phyloP scores from a whole-genome alignment of 1,140 invertebrate species.

The Lethocerus indicus region DNA sequence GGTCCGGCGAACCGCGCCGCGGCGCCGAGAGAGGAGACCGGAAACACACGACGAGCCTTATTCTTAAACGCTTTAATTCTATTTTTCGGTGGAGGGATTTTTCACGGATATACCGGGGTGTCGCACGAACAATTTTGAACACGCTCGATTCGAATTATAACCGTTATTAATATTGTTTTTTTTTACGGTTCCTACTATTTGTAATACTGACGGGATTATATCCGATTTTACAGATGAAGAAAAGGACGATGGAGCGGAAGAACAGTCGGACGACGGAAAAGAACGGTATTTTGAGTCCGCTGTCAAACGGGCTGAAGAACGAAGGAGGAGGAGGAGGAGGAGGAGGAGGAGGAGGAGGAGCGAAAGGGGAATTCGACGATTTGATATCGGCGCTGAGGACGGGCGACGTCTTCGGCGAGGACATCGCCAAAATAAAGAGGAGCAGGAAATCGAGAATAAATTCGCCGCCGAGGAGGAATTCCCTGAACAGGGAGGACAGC shows the following conservation, averaged over 20 bases:
- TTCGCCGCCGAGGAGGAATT: slow-evolving; percentile 39
- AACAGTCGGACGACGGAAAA: slow-evolving; percentile 36
- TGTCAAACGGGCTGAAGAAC: slow-evolving; percentile 28
- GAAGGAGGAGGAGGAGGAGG: slow-evolving; percentile 38
- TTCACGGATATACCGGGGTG: no score
- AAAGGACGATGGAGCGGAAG: slow-evolving; percentile 72
- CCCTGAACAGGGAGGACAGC: slow-evolving; percentile 45
- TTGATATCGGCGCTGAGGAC: slow-evolving; percentile 88
- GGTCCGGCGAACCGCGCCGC: no score
- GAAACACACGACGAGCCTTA: no score
- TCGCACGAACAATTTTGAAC: no score
- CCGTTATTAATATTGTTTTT: background rate
- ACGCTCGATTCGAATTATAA: no score
- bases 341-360: slow-evolving; percentile 36
- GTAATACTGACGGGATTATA: no score
- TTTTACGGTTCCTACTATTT: background rate
- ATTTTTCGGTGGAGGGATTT: no score
- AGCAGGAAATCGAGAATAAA: slow-evolving; percentile 46
- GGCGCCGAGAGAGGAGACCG: no score
- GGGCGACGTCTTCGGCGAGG: slow-evolving; percentile 93
- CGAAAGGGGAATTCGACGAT: slow-evolving; percentile 90
- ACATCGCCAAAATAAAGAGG: slow-evolving; percentile 81
- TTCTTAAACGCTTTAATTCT: no score
- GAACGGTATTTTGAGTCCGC: slow-evolving; percentile 26
- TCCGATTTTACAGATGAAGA: slow-evolving; percentile 44